phyloP scores from a whole-genome alignment of 2,888 invertebrate genomes.

The Apoda limacodes region DNA sequence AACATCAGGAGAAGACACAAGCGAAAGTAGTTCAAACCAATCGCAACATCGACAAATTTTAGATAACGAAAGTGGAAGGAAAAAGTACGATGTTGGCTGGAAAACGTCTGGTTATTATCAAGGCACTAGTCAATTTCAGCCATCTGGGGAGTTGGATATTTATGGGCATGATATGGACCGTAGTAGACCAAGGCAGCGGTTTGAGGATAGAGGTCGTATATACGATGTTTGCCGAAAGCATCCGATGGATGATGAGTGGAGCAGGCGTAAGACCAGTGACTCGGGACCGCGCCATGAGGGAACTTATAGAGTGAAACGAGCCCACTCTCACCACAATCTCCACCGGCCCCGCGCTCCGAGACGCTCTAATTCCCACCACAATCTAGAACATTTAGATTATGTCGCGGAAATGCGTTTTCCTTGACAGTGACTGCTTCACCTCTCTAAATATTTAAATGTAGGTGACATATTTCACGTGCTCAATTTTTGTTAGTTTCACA shows the following conservation, averaged over 20 bases:
- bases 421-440: conserved; percentile 45
- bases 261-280: conserved; percentile 47
- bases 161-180: conserved; percentile 74
- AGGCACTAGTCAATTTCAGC: conserved; percentile 70
- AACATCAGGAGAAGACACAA: conserved; percentile 87
- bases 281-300: conserved; percentile 58
- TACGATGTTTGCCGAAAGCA: conserved; percentile 51
- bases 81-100: conserved; percentile 77
- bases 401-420: conserved; percentile 75
- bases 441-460: conserved; percentile 24
- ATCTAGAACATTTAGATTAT: conserved; percentile 73
- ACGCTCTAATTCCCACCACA: conserved; percentile 73
- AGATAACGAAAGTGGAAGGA: conserved; percentile 68
- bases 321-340: conserved; percentile 75
- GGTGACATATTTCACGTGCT: no score
- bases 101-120: conserved; percentile 72
- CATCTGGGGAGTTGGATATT: conserved; percentile 74
- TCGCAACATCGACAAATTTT: conserved; percentile 73
- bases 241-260: conserved; percentile 45
- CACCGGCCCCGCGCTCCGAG: conserved; percentile 63
- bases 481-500: no score
- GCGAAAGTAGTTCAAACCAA: conserved; percentile 82
- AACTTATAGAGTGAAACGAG: conserved; percentile 58
- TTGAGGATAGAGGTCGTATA: conserved; percentile 46
- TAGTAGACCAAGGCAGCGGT: conserved; percentile 63